phyloP scores from a whole-genome alignment of 2,797 vertebrate genomes.

The Melanotaenia pygmaea region DNA sequence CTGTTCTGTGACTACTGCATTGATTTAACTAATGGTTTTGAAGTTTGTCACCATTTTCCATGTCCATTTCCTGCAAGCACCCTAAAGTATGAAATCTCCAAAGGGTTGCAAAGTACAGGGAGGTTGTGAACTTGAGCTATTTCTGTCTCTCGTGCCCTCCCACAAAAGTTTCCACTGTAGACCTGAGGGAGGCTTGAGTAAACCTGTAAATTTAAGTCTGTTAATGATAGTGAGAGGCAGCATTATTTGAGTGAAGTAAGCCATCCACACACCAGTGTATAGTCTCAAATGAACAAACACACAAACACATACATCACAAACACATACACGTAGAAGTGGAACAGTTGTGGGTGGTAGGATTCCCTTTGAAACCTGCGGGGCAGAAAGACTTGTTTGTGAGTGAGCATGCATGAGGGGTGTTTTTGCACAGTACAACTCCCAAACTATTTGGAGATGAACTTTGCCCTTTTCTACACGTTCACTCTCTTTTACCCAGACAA shows the following conservation, averaged over 20 bases:
- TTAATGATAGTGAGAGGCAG: slow-evolving; percentile 55
- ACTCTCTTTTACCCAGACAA: slow-evolving; percentile 68
- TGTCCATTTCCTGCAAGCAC: slow-evolving; percentile 13
- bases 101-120: not conserved
- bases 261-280: slow-evolving; percentile 47
- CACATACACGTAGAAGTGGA: slow-evolving; percentile 75
- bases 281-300: slow-evolving; percentile 53
- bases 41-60: slow-evolving; percentile 32
- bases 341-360: slow-evolving; percentile 81
- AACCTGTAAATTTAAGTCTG: slow-evolving; percentile 63
- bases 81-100: slow-evolving; percentile 6
- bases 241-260: slow-evolving; percentile 58
- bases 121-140: slow-evolving; percentile 41
- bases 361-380: slow-evolving; percentile 81
- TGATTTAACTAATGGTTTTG: slow-evolving; percentile 30
- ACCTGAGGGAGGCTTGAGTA: slow-evolving; percentile 47
- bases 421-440: slow-evolving; percentile 66
- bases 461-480: slow-evolving; percentile 74
- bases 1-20: slow-evolving; percentile 49
- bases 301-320: slow-evolving; percentile 45
- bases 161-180: slow-evolving; percentile 63
- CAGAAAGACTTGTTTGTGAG: slow-evolving; percentile 62
- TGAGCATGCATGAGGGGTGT: slow-evolving; percentile 60
- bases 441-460: slow-evolving; percentile 72
- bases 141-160: slow-evolving; percentile 54